A percentile compares a stretch with the other conserved stretches of the same genome.
Evolutionary conservation across 2,113 vertebrate genomes (phyloP).

Genomic region (Laticauda colubrina): DNA sequence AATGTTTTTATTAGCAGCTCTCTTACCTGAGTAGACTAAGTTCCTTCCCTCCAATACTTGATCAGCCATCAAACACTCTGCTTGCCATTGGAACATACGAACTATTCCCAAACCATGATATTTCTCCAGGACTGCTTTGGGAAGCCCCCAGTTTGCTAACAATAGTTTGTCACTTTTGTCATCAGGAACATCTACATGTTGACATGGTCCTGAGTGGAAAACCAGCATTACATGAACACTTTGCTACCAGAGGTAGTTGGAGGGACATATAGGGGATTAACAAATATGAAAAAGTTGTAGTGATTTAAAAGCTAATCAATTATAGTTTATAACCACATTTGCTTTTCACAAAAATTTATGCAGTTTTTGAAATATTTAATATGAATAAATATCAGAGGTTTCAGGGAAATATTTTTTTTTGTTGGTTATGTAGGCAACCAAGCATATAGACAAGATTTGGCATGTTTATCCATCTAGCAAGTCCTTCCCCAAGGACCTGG

Average conservation of each 20-base stretch:
- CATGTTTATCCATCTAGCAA: background rate
- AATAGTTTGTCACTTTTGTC: conserved; percentile 81
- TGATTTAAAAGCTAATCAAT: background rate
- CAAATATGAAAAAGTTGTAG: background rate
- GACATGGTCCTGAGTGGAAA: conserved; percentile 64
- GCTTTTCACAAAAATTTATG: background rate
- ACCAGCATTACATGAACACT: background rate
- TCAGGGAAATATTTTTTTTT: background rate
- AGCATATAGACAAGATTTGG: background rate
- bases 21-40: conserved; percentile 91
- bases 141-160: conserved; percentile 91
- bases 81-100: conserved; percentile 97
- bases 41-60: conserved; percentile 89
- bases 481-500: background rate
- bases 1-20: background rate
- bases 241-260: background rate
- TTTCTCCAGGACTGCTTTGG: conserved; percentile 81
- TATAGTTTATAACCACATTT: background rate
- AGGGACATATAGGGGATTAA: background rate
- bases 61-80: conserved; percentile 88
- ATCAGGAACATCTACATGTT: conserved; percentile 71
- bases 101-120: conserved; percentile 85
- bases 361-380: background rate
- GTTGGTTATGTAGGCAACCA: background rate
- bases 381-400: background rate